Percentiles rank a stretch among this genome's conserved stretches.
Conservation (phyloP, 2,797 vertebrate genomes). For the Hephaestus fuliginosus region DNA sequence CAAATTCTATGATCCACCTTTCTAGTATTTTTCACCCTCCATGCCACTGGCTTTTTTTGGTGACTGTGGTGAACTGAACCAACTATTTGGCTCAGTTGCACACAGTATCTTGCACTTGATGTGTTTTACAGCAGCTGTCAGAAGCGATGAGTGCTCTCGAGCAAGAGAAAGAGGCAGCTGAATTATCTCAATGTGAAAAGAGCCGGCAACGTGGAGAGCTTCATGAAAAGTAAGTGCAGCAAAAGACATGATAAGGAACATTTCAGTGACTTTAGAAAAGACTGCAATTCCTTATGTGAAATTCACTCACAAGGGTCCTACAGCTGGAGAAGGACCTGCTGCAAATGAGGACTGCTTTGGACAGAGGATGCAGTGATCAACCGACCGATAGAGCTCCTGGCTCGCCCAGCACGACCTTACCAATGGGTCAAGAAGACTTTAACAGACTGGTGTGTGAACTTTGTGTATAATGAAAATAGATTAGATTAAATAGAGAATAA, state of each 20-base stretch:
- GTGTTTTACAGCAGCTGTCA: constrained; percentile 74
- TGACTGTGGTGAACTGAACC: background rate
- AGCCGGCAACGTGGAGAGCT: constrained; percentile 65
- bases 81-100: background rate
- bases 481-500: too few species aligned
- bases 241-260: background rate
- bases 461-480: background rate
- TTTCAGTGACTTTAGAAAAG: background rate
- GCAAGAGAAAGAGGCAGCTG: constrained; percentile 73
- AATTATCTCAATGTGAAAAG: constrained; percentile 70
- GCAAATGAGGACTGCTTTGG: constrained; percentile 76
- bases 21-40: constrained; percentile 1
- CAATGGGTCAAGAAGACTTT: constrained; percentile 61
- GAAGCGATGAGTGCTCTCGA: constrained; percentile 68
- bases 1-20: background rate
- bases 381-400: background rate
- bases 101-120: constrained; percentile 7
- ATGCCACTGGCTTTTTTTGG: background rate
- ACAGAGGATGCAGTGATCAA: constrained; percentile 51
- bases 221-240: constrained; percentile 80
- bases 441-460: constrained; percentile 59
- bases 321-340: constrained; percentile 82
- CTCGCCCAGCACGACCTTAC: constrained; percentile 41
- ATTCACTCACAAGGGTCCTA: constrained; percentile 76
- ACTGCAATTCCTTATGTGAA: constrained; percentile 27